Conservation (phyloP, 1,140 invertebrate genomes). For the Drosophila pachea region DNA sequence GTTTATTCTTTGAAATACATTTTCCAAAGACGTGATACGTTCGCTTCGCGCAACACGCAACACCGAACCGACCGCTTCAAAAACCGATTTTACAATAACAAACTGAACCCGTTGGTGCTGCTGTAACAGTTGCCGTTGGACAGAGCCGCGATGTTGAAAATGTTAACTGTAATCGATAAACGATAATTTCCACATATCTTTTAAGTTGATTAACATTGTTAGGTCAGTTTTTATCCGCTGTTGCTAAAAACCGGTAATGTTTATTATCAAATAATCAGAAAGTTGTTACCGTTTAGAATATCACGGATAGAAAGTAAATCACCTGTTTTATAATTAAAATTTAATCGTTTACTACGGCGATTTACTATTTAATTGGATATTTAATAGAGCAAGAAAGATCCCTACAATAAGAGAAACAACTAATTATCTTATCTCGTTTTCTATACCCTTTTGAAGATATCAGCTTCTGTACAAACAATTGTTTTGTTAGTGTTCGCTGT, state of each 20-base stretch:
- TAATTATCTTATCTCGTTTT: too few species aligned
- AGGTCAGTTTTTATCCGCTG: background rate
- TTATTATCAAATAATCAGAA: too few species aligned
- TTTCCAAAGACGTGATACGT: conserved; percentile 15
- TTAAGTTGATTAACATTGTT: conserved; percentile 4
- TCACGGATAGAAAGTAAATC: too few species aligned
- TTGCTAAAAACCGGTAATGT: background rate
- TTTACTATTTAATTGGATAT: too few species aligned
- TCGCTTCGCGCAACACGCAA: conserved; percentile 6
- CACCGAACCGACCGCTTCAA: conserved; percentile 35
- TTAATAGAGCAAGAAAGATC: too few species aligned
- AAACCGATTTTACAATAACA: conserved; percentile 41
- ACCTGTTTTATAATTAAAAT: too few species aligned
- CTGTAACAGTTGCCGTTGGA: conserved; percentile 13
- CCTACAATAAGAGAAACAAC: too few species aligned
- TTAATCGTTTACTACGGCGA: too few species aligned
- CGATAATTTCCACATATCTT: background rate
- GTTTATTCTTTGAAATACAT: conserved; percentile 24
- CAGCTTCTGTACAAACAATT: background rate
- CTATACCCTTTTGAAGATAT: background rate
- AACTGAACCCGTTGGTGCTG: conserved; percentile 14
- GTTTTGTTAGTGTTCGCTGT: too few species aligned
- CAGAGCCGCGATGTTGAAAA: conserved; percentile 15
- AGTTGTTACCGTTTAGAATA: too few species aligned
- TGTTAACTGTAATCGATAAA: conserved; percentile 23